phyloP scores from a whole-genome alignment of 2,888 invertebrate genomes.

The Microdon myrmicae region DNA sequence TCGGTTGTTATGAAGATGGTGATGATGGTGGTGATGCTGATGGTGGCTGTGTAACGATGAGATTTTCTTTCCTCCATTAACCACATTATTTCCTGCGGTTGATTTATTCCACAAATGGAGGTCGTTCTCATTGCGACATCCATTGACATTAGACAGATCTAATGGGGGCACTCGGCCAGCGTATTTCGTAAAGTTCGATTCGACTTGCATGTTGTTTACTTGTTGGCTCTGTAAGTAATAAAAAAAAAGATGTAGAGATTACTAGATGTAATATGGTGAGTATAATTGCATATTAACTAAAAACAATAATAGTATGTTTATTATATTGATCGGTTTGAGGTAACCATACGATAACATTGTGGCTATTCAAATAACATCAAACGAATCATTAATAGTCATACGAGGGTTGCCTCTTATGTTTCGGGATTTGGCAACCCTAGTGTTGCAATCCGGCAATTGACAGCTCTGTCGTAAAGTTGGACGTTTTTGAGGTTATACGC shows the following conservation, averaged over 20 bases:
- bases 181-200: constrained; percentile 63
- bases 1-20: constrained; percentile 26
- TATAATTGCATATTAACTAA: not conserved
- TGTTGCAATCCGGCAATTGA: too few relatives aligned
- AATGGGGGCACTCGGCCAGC: constrained; percentile 65
- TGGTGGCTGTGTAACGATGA: constrained; percentile 29
- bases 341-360: not conserved
- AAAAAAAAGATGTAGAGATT: constrained; percentile 10
- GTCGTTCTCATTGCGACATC: constrained; percentile 59
- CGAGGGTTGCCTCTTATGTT: too few relatives aligned
- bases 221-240: constrained; percentile 28
- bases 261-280: not conserved
- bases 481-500: too few relatives aligned
- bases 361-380: not conserved
- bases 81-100: constrained; percentile 32
- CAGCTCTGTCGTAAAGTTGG: too few relatives aligned
- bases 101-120: constrained; percentile 54
- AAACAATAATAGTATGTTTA: not conserved
- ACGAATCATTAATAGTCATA: too few relatives aligned
- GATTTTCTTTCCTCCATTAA: constrained; percentile 30
- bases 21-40: constrained; percentile 37
- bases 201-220: constrained; percentile 61
- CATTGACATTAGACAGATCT: constrained; percentile 63
- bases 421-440: too few relatives aligned
- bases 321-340: not conserved